Conservation (phyloP, 2,888 invertebrate genomes). For the Apotomis turbidana region DNA sequence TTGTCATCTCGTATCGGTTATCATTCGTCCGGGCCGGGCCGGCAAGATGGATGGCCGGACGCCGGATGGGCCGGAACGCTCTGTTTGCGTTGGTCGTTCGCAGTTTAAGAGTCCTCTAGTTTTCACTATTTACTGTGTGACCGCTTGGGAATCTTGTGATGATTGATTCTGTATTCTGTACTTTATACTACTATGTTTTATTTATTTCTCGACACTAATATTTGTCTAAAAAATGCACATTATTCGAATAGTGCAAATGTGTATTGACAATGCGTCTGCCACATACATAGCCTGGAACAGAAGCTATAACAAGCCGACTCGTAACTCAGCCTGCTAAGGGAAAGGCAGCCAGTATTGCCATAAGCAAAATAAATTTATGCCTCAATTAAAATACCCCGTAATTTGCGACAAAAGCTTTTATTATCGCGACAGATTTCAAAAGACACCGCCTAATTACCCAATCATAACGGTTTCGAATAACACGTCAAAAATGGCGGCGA, state of each 20-base stretch:
- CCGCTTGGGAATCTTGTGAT: not conserved
- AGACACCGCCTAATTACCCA: slow-evolving; percentile 35
- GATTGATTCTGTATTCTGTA: no score
- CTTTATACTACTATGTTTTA: no score
- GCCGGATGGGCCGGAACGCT: not conserved
- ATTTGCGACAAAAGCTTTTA: slow-evolving; percentile 24
- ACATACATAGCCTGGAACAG: not conserved
- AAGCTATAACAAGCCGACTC: not conserved
- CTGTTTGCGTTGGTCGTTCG: slow-evolving; percentile 8
- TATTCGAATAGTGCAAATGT: no score
- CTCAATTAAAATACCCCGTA: slow-evolving; percentile 33
- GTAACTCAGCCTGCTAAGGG: not conserved
- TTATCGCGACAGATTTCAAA: slow-evolving; percentile 33
- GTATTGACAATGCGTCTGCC: not conserved
- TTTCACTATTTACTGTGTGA: slow-evolving; percentile 22
- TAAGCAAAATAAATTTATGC: slow-evolving; percentile 16
- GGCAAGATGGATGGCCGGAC: slow-evolving; percentile 38
- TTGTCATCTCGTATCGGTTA: slow-evolving; percentile 41
- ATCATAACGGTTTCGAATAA: slow-evolving; percentile 37
- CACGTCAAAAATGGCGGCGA: slow-evolving; percentile 34
- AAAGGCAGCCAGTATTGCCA: slow-evolving; percentile 22
- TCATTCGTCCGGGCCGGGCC: slow-evolving; percentile 34
- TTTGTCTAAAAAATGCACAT: no score
- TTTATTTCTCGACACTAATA: no score
- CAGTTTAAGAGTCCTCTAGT: slow-evolving; percentile 2